phyloP scores from a whole-genome alignment of 2,888 invertebrate species.

The Agriopis marginaria region DNA sequence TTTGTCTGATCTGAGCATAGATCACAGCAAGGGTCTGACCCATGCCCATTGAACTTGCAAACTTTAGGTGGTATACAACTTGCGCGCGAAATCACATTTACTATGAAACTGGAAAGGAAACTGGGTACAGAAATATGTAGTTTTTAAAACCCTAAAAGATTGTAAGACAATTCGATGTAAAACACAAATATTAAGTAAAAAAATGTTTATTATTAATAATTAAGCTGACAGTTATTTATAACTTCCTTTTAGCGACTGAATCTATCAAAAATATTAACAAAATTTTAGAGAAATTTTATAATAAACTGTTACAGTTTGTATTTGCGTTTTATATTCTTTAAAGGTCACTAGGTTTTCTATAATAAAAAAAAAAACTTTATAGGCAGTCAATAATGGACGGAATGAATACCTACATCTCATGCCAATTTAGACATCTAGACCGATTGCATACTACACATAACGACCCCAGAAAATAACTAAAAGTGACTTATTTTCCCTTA shows the following conservation, averaged over 20 bases:
- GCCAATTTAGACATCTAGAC: not conserved
- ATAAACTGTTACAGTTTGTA: constrained; percentile 49
- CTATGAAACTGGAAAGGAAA: too few relatives aligned
- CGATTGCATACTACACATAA: not conserved
- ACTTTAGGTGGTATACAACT: too few relatives aligned
- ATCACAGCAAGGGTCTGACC: too few relatives aligned
- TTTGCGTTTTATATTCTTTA: constrained; percentile 8
- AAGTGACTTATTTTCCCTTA: too few relatives aligned
- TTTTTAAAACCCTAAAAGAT: not conserved
- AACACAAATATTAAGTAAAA: not conserved
- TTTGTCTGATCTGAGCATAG: too few relatives aligned
- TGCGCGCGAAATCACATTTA: too few relatives aligned
- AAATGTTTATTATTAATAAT: constrained; percentile 29
- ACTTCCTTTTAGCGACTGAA: not conserved
- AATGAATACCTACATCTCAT: not conserved
- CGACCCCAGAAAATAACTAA: too few relatives aligned
- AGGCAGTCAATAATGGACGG: constrained; percentile 1
- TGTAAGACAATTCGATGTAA: not conserved
- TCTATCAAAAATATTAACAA: not conserved
- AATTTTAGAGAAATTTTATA: constrained; percentile 35
- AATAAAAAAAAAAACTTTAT: not conserved
- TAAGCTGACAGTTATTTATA: constrained; percentile 10
- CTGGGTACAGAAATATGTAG: too few relatives aligned
- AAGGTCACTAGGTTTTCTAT: too few relatives aligned
- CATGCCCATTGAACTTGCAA: too few relatives aligned